Evolutionary conservation across 2,888 invertebrate genomes (phyloP).

Genomic region (Alviniconcha strummeri): DNA sequence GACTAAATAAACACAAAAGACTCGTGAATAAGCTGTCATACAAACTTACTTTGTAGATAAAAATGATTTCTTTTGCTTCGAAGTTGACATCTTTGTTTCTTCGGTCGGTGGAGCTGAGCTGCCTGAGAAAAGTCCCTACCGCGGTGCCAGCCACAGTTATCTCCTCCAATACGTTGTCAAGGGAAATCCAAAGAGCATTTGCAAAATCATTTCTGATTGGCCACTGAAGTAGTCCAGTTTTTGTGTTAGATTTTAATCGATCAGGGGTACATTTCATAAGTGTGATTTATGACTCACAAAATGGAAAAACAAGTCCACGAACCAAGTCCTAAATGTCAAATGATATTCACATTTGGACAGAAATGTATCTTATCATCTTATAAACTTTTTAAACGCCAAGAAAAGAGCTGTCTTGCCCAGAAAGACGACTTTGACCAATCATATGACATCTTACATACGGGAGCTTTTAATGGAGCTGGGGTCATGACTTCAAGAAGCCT

Average conservation of each 20-base stretch:
- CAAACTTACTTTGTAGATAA: constrained; percentile 54
- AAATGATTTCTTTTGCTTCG: constrained; percentile 50
- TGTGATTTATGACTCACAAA: too few relatives aligned
- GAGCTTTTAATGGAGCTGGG: neutral
- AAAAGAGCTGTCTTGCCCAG: too few relatives aligned
- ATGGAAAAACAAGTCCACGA: too few relatives aligned
- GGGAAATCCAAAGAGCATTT: constrained; percentile 26
- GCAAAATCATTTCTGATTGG: constrained; percentile 51
- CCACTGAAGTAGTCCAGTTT: neutral
- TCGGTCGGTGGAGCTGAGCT: too few relatives aligned
- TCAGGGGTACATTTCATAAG: too few relatives aligned
- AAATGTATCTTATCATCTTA: too few relatives aligned
- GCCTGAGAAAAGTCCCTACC: too few relatives aligned
- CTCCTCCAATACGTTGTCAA: constrained; percentile 41
- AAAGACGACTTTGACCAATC: constrained; percentile 12
- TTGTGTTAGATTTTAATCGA: too few relatives aligned
- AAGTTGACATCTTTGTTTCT: constrained; percentile 53
- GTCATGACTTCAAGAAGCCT: constrained; percentile 50
- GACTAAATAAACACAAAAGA: too few relatives aligned
- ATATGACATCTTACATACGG: neutral
- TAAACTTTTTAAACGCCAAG: too few relatives aligned
- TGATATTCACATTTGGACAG: too few relatives aligned
- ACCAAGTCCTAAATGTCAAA: too few relatives aligned
- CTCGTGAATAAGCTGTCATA: neutral
- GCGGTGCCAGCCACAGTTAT: constrained; percentile 20